Percentiles rank a stretch among this genome's conserved stretches.
These are phyloP conservation scores for Diglossa cyanea DNA, from an alignment of 2,797 vertebrate species.

Conservation along the genomic window DNA sequence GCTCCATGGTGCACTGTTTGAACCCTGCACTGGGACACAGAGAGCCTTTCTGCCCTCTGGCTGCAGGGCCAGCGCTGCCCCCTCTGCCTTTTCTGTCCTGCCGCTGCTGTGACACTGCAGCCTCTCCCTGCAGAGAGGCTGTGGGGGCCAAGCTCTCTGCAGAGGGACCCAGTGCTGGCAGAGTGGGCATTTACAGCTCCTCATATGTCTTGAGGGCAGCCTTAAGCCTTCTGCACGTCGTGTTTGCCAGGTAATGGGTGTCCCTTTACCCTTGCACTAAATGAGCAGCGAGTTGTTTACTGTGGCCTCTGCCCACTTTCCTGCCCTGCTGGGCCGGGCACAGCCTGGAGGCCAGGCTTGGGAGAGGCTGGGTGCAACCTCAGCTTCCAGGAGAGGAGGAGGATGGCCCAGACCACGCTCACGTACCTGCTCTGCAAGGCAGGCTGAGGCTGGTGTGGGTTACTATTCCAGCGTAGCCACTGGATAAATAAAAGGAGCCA, in stretches of 20 bases:
- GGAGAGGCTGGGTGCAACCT: background rate
- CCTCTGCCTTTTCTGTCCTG: background rate
- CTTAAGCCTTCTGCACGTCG: accelerated
- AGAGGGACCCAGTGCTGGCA: background rate
- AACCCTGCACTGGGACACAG: accelerated
- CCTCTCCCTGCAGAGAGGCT: background rate
- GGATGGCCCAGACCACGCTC: background rate
- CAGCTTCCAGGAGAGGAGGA: background rate
- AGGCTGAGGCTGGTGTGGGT: slow-evolving; percentile 15
- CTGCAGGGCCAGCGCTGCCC: accelerated
- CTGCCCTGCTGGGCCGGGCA: background rate
- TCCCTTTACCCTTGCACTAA: background rate
- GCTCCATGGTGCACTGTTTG: background rate
- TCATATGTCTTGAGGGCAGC: background rate
- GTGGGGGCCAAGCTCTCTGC: accelerated
- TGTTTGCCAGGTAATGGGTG: background rate
- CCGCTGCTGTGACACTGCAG: accelerated
- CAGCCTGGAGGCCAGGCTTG: background rate
- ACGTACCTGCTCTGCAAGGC: slow-evolving; percentile 25
- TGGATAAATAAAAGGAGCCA: slow-evolving; percentile 27
- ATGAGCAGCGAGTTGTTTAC: background rate
- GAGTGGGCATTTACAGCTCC: background rate
- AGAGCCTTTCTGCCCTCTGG: background rate
- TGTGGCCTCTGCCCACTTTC: background rate
- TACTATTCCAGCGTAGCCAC: background rate